Percentiles rank a stretch among this genome's conserved stretches.
These are phyloP conservation scores for Solea solea DNA, from an alignment of 2,113 vertebrate genomes.

Conservation along the genomic window DNA sequence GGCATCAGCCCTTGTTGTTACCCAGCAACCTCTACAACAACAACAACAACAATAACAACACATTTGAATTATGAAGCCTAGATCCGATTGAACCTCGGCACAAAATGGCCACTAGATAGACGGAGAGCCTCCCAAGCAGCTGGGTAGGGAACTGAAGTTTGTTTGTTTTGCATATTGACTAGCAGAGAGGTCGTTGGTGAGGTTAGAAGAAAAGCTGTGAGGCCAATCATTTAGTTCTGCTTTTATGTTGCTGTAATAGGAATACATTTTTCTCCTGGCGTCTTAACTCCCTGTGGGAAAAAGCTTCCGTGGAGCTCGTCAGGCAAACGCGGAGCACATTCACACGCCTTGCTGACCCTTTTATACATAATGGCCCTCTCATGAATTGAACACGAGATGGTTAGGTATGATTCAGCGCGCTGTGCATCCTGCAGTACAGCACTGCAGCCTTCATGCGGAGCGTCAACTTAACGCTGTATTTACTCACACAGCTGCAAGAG, in stretches of 20 bases:
- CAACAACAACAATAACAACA: conserved; percentile 26
- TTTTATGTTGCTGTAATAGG: conserved; percentile 27
- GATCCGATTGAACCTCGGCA: conserved; percentile 10
- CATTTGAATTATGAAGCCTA: conserved; percentile 12
- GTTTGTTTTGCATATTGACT: conserved; percentile 20
- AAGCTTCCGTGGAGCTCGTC: conserved; percentile 36
- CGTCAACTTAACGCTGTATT: conserved; percentile 30
- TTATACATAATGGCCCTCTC: conserved; percentile 60
- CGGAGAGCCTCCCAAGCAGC: background rate
- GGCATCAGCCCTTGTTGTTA: conserved; percentile 34
- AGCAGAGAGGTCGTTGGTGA: conserved; percentile 7
- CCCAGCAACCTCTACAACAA: conserved; percentile 42
- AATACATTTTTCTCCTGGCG: conserved; percentile 5
- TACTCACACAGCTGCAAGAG: conserved; percentile 5
- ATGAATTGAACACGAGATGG: conserved; percentile 69
- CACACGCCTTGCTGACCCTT: conserved; percentile 67
- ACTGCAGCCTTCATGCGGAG: conserved; percentile 49
- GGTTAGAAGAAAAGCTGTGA: conserved; percentile 31
- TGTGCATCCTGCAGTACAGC: conserved; percentile 34
- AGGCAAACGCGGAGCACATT: conserved; percentile 45
- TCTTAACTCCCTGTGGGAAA: conserved; percentile 30
- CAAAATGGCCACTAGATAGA: conserved; percentile 46
- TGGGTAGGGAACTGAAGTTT: background rate
- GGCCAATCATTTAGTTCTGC: conserved; percentile 1
- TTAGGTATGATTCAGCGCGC: conserved; percentile 64